These are phyloP conservation scores for Synergus japonicus DNA, from an alignment of 2,888 invertebrate genomes.

Conservation along the genomic window DNA sequence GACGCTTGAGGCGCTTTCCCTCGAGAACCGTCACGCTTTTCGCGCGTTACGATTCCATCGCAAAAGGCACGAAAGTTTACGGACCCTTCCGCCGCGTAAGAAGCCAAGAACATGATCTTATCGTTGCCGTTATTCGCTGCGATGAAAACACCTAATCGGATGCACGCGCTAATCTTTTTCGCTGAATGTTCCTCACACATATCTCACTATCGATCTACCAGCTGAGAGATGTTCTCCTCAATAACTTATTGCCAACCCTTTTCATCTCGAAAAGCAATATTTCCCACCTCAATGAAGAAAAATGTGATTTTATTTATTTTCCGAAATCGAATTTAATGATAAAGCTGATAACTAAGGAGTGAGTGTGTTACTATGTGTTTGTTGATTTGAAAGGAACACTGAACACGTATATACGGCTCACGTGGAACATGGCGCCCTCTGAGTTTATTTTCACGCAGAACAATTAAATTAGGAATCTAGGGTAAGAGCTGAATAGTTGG, in stretches of 20 bases:
- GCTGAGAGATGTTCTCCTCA: background rate
- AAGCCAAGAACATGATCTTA: slow-evolving; percentile 60
- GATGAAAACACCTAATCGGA: slow-evolving; percentile 68
- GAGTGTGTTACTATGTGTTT: background rate
- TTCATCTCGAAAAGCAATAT: background rate
- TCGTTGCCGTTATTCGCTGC: slow-evolving; percentile 62
- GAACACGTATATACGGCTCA: background rate
- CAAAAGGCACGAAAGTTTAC: slow-evolving; percentile 69
- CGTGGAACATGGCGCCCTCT: background rate
- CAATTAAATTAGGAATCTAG: too few relatives aligned
- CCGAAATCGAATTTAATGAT: background rate
- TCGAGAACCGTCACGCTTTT: slow-evolving; percentile 76
- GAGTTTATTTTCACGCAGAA: background rate
- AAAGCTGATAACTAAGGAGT: background rate
- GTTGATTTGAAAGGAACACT: background rate
- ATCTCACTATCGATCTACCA: slow-evolving; percentile 36
- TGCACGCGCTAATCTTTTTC: slow-evolving; percentile 62
- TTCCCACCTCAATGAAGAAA: background rate
- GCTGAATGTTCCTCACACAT: slow-evolving; percentile 48
- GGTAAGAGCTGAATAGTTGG: too few relatives aligned
- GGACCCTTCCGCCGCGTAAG: slow-evolving; percentile 62
- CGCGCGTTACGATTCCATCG: slow-evolving; percentile 73
- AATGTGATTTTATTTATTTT: background rate
- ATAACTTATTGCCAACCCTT: slow-evolving; percentile 12
- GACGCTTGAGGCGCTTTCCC: slow-evolving; percentile 73